phyloP scores from a whole-genome alignment of 2,888 invertebrate species.

The Anarsia innoxiella region DNA sequence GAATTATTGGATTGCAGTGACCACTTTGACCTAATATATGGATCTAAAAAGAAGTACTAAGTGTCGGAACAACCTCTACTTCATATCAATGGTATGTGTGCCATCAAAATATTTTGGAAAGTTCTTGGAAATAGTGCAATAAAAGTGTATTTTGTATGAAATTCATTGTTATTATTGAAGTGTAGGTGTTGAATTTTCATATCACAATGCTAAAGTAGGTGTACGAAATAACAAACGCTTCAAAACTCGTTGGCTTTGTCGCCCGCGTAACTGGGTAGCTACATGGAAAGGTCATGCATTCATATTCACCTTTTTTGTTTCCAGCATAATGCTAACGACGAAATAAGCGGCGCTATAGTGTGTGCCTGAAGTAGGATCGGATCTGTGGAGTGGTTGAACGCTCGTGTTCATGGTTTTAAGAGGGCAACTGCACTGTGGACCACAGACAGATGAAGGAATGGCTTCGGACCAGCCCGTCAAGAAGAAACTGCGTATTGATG shows the following conservation, averaged over 20 bases:
- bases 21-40: slow-evolving; percentile 45
- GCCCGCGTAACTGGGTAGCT: slow-evolving; percentile 74
- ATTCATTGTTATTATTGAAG: slow-evolving; percentile 22
- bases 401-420: slow-evolving; percentile 78
- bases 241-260: slow-evolving; percentile 58
- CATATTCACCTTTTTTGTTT: slow-evolving; percentile 58
- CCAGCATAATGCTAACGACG: slow-evolving; percentile 43
- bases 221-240: slow-evolving; percentile 18
- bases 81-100: slow-evolving; percentile 66
- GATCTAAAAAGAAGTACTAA: slow-evolving; percentile 40
- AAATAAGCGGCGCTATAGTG: slow-evolving; percentile 24
- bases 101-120: slow-evolving; percentile 77
- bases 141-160: slow-evolving; percentile 22
- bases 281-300: slow-evolving; percentile 71
- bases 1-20: slow-evolving; percentile 54
- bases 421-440: slow-evolving; percentile 69
- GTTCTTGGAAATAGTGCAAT: slow-evolving; percentile 44
- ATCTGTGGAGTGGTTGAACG: slow-evolving; percentile 15
- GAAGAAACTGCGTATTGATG: slow-evolving; percentile 86
- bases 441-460: slow-evolving; percentile 77
- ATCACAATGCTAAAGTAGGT: slow-evolving; percentile 13
- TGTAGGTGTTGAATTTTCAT: slow-evolving; percentile 16
- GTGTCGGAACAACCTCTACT: slow-evolving; percentile 57
- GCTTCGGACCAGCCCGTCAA: slow-evolving; percentile 88
- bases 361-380: slow-evolving; percentile 12